Conservation (phyloP, 2,888 invertebrate genomes). For the Dasysyrphus tricinctus region DNA sequence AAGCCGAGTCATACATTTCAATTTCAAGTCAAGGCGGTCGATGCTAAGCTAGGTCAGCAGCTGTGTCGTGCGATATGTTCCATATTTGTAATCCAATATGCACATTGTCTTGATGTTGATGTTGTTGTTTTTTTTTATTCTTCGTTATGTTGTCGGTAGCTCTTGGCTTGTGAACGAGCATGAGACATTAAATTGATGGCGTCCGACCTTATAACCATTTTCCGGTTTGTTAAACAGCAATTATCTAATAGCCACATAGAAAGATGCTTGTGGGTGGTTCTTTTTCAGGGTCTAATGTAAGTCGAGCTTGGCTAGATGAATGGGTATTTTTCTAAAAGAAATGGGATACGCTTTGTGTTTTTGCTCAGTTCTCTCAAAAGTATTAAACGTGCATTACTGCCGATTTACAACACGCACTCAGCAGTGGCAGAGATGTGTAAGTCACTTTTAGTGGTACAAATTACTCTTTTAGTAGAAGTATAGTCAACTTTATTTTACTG, state of each 20-base stretch:
- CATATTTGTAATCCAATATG: conserved; percentile 49
- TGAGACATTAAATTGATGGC: conserved; percentile 62
- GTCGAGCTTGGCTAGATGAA: neutral
- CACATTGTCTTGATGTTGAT: conserved; percentile 24
- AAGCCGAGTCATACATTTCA: conserved; percentile 44
- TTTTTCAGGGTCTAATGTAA: neutral
- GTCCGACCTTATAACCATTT: conserved; percentile 54
- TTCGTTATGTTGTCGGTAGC: conserved; percentile 29
- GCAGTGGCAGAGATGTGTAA: too few relatives aligned
- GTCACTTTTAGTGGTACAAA: too few relatives aligned
- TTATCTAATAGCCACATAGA: conserved; percentile 48
- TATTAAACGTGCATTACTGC: too few relatives aligned
- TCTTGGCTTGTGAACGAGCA: conserved; percentile 37
- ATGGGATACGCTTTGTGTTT: neutral
- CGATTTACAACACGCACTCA: too few relatives aligned
- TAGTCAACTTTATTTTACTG: too few relatives aligned
- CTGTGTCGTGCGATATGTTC: conserved; percentile 33
- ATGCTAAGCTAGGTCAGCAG: conserved; percentile 32
- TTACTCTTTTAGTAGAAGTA: too few relatives aligned
- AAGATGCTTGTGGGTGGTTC: conserved; percentile 14
- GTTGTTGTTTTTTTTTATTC: conserved; percentile 21
- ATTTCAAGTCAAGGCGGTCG: conserved; percentile 42
- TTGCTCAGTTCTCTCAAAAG: neutral
- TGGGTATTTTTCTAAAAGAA: neutral
- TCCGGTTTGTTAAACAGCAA: conserved; percentile 58